These are phyloP conservation scores for Empis livida DNA, from an alignment of 2,888 invertebrate species.

Conservation along the genomic window DNA sequence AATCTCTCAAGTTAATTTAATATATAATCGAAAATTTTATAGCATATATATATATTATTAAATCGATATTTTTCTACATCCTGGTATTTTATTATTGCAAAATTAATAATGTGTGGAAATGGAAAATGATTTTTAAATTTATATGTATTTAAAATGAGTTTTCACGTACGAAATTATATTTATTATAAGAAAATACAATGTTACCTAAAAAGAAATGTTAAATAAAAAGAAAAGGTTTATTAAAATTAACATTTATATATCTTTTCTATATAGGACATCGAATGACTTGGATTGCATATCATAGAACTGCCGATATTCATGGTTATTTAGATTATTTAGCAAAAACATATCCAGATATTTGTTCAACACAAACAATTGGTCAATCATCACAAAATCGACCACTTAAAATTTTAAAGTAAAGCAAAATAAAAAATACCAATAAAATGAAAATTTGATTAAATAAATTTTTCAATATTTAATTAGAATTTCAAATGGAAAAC, in stretches of 20 bases:
- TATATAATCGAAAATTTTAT: not conserved
- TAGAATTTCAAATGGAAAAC: conserved; percentile 56
- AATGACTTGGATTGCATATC: conserved; percentile 70
- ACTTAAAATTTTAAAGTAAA: conserved; percentile 46
- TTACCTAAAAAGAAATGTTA: too few relatives aligned
- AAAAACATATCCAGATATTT: conserved; percentile 55
- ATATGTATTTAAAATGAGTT: too few relatives aligned
- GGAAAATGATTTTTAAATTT: too few relatives aligned
- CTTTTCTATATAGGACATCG: conserved; percentile 22
- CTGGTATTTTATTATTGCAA: too few relatives aligned
- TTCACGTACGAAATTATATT: too few relatives aligned
- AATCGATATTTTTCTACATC: conserved; percentile 8
- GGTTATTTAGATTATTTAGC: conserved; percentile 60
- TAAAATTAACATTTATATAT: too few relatives aligned
- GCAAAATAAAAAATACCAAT: too few relatives aligned
- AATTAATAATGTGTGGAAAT: too few relatives aligned
- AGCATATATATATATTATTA: conserved; percentile 8
- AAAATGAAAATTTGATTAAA: too few relatives aligned
- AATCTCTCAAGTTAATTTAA: too few relatives aligned
- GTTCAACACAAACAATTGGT: conserved; percentile 61
- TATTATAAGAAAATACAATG: too few relatives aligned
- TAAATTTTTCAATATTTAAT: not conserved
- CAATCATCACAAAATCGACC: conserved; percentile 58
- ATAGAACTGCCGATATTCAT: conserved; percentile 54
- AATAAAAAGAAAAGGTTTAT: too few relatives aligned